A percentile compares a stretch with the other conserved stretches of the same genome.
phyloP scores from a whole-genome alignment of 2,888 invertebrate genomes.

The Alviniconcha strummeri region DNA sequence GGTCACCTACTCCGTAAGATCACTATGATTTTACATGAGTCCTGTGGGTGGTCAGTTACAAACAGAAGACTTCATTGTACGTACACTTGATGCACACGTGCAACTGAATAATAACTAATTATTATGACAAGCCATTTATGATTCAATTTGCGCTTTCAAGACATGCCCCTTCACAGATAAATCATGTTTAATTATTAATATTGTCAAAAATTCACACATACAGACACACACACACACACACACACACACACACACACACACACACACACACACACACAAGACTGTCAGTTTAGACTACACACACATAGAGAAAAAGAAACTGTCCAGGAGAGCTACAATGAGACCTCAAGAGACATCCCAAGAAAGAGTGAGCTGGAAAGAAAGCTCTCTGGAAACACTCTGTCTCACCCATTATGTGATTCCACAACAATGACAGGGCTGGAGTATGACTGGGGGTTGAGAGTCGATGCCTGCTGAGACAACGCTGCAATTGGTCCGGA shows the following conservation, averaged over 20 bases:
- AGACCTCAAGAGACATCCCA: neutral
- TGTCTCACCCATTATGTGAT: constrained; percentile 32
- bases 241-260: neutral
- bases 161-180: too few relatives aligned
- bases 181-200: too few relatives aligned
- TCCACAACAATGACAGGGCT: constrained; percentile 31
- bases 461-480: constrained; percentile 49
- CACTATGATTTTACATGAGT: too few relatives aligned
- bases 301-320: neutral
- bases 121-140: too few relatives aligned
- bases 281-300: neutral
- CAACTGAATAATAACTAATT: too few relatives aligned
- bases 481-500: constrained; percentile 57
- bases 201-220: neutral
- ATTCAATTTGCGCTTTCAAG: too few relatives aligned
- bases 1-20: too few relatives aligned
- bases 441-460: constrained; percentile 9
- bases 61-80: too few relatives aligned
- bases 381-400: neutral
- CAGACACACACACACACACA: neutral
- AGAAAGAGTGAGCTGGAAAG: neutral
- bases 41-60: too few relatives aligned
- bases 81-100: too few relatives aligned
- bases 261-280: neutral
- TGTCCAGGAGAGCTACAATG: neutral